Percentiles rank a stretch among this genome's conserved stretches.
Conservation (phyloP, 2,113 vertebrate species). For the Cygnus atratus region DNA sequence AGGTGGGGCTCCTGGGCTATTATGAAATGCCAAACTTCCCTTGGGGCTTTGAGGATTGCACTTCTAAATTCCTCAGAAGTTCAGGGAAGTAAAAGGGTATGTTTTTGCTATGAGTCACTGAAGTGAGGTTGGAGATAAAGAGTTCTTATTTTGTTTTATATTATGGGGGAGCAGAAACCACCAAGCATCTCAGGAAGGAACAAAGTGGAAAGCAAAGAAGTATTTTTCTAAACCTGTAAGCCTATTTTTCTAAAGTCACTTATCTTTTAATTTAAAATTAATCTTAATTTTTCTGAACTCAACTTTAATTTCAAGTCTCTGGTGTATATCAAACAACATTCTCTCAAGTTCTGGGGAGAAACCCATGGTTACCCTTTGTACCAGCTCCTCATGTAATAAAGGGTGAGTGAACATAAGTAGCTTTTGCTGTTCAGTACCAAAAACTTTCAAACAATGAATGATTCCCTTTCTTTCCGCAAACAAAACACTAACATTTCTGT, state of each 20-base stretch:
- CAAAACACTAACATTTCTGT: neutral
- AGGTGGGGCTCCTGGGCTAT: conserved; percentile 62
- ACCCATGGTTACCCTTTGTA: neutral
- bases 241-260: neutral
- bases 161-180: neutral
- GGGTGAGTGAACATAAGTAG: neutral
- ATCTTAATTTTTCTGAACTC: neutral
- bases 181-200: neutral
- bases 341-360: neutral
- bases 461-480: neutral
- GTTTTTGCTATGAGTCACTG: conserved; percentile 63
- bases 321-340: neutral
- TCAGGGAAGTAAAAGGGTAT: conserved; percentile 70
- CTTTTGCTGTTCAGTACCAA: neutral
- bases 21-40: conserved; percentile 64
- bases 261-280: neutral
- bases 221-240: neutral
- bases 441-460: neutral
- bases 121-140: conserved; percentile 51
- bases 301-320: neutral
- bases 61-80: conserved; percentile 60
- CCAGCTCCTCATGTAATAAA: neutral
- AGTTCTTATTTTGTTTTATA: conserved; percentile 52
- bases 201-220: neutral
- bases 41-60: conserved; percentile 44